Base-by-base conservation (phyloP, 35 echinoderm and acorn worm species). In the Heliocidaris erythrogramma region DNA sequence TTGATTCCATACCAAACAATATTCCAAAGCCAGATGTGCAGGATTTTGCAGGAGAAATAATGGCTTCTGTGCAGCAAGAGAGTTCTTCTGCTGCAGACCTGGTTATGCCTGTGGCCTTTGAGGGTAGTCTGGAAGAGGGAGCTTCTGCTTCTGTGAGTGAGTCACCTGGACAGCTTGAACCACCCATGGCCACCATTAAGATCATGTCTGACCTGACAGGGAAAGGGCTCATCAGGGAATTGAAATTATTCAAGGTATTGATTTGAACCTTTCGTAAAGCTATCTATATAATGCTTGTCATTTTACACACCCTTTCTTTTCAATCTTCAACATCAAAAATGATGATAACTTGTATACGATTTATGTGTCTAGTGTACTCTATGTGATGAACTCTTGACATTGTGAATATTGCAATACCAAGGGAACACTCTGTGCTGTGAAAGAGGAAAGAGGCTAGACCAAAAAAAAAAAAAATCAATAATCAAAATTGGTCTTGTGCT, bases 191-290 rank as follows among this genome's bases (percentile, higher is more conserved):
- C 8, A 89, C 31, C 87, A 89, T 89, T 5, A 48, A 89, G 47
- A 89, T 89, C 87, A 89, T 89, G 87, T 31, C 30, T 14, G 87
- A 89, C 24, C 87, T 89, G 7, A 89, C 31, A 32, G 87, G 30
- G 47, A 18, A 31, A 5, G 87, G 47, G 11, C 87, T 31, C 31
- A 32, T 89, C 31, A 48, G 47, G 24, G 87, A 89, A n/a, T 48
- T 89, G 87, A 89, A 89, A 89, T 89, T 48, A 32, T 89, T 32
- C 87, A 89, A 89, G 87, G 87, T 89, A 89, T 42, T 89, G 47
- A 12, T 42, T 89, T 32, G 65, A 4, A 56, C 10, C 52, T 56
- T 2, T 12, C 2, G 52, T 56, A 56, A 56, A 56, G 52, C 27
- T 18, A 18, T 8, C 65, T 78, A 1, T 5, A 78, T 78, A 27